Conservation (phyloP, 2,113 vertebrate genomes). For the Fregata magnificens region DNA sequence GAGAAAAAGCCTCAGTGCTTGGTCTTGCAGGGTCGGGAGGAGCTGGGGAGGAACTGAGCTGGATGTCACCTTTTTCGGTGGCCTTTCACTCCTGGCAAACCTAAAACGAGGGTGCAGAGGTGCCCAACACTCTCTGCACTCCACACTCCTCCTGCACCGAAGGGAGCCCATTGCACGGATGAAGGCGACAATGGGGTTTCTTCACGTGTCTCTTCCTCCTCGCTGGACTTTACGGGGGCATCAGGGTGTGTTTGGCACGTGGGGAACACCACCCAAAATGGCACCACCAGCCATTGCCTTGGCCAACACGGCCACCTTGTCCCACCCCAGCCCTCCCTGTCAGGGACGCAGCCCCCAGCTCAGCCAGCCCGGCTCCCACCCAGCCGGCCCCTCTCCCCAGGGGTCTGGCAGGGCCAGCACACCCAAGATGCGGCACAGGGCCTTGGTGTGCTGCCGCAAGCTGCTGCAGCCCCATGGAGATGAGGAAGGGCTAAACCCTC, state of each 20-base stretch:
- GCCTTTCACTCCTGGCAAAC: neutral
- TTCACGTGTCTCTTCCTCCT: neutral
- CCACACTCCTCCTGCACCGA: neutral
- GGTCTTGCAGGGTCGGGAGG: neutral
- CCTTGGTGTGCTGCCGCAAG: neutral
- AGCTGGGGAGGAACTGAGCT: neutral
- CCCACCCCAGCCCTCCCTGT: neutral
- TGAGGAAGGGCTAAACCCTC: neutral
- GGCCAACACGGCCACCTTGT: rapidly evolving
- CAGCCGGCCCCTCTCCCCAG: neutral
- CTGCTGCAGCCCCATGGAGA: neutral
- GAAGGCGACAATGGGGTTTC: neutral
- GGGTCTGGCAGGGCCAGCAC: neutral
- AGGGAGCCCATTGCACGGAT: neutral
- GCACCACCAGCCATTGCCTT: rapidly evolving
- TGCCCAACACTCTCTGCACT: rapidly evolving
- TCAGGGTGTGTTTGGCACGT: neutral
- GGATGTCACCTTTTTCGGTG: neutral
- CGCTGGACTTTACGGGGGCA: neutral
- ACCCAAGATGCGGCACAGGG: rapidly evolving
- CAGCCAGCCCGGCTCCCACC: neutral
- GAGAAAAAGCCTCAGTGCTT: neutral
- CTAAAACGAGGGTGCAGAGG: neutral
- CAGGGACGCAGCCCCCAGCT: neutral
- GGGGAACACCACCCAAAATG: neutral